These are phyloP conservation scores for Eristalinus aeneus DNA, from an alignment of 2,888 invertebrate species.

Conservation along the genomic window DNA sequence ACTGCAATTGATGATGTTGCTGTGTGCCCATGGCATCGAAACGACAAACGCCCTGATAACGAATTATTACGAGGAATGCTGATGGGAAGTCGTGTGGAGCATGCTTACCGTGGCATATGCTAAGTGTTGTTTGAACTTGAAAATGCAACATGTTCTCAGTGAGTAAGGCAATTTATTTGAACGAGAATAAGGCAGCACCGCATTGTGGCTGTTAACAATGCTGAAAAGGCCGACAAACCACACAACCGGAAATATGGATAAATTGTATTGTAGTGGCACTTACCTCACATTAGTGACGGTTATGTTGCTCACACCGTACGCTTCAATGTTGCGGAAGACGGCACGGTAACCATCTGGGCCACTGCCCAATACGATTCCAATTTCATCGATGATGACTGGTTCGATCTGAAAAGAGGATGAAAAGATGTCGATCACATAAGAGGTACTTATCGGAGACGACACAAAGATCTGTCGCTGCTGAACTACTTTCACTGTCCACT, in stretches of 20 bases:
- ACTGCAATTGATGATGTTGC: not conserved
- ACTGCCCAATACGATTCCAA: constrained; percentile 89
- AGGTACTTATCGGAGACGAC: not conserved
- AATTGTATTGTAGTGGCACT: constrained; percentile 71
- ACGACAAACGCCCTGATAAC: not conserved
- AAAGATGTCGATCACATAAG: not conserved
- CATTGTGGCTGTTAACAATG: too few relatives aligned
- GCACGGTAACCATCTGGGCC: constrained; percentile 92
- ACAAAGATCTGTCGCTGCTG: not conserved
- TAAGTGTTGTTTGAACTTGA: not conserved
- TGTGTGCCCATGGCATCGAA: constrained; percentile 2
- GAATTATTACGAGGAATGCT: not conserved
- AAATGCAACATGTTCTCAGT: not conserved
- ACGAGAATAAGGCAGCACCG: too few relatives aligned
- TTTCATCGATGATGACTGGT: constrained; percentile 91
- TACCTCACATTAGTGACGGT: constrained; percentile 90
- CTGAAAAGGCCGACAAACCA: too few relatives aligned
- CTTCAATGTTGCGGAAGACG: constrained; percentile 89
- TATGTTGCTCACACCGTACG: constrained; percentile 90
- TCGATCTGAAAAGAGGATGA: constrained; percentile 83
- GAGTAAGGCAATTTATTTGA: too few relatives aligned
- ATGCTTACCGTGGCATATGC: not conserved
- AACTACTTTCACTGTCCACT: not conserved
- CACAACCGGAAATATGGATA: not conserved
- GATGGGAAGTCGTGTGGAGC: not conserved